These are phyloP conservation scores for Trichogramma dendrolimi DNA, from an alignment of 2,888 invertebrate species.

Conservation along the genomic window DNA sequence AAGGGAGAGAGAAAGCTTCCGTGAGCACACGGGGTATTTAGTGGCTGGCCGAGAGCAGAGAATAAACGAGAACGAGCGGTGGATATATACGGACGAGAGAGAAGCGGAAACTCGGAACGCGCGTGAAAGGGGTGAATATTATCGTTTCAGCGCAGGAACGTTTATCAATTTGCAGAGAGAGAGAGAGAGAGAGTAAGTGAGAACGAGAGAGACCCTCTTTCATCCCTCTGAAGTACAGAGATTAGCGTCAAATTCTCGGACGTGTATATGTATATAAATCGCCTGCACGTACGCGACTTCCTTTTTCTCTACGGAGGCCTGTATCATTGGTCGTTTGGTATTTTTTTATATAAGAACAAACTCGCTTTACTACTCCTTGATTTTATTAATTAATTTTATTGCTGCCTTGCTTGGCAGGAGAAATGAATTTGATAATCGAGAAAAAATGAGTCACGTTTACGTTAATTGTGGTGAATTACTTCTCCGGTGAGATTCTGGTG, in stretches of 20 bases:
- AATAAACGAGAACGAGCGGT: constrained; percentile 13
- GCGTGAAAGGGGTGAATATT: constrained; percentile 42
- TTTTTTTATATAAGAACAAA: too few species aligned
- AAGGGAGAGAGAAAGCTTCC: neutral
- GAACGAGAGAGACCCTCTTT: constrained; percentile 37
- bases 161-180: constrained; percentile 39
- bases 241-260: constrained; percentile 48
- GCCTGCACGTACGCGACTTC: constrained; percentile 2
- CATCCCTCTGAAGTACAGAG: constrained; percentile 42
- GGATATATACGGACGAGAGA: constrained; percentile 21
- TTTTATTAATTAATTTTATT: too few species aligned
- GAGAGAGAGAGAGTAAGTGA: too few species aligned
- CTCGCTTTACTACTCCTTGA: too few species aligned
- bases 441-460: too few species aligned
- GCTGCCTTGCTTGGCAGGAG: too few species aligned
- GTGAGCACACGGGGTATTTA: neutral
- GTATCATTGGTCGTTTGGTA: too few species aligned
- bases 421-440: too few species aligned
- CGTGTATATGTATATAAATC: neutral
- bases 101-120: constrained; percentile 21
- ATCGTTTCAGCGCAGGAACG: constrained; percentile 49
- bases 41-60: neutral
- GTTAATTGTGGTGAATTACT: too few species aligned
- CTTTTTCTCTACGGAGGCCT: too few species aligned
- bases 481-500: too few species aligned